Percentiles rank a stretch among this genome's conserved stretches.
Evolutionary conservation across 2,113 vertebrate genomes (phyloP).

Genomic region (Chamaea fasciata): DNA sequence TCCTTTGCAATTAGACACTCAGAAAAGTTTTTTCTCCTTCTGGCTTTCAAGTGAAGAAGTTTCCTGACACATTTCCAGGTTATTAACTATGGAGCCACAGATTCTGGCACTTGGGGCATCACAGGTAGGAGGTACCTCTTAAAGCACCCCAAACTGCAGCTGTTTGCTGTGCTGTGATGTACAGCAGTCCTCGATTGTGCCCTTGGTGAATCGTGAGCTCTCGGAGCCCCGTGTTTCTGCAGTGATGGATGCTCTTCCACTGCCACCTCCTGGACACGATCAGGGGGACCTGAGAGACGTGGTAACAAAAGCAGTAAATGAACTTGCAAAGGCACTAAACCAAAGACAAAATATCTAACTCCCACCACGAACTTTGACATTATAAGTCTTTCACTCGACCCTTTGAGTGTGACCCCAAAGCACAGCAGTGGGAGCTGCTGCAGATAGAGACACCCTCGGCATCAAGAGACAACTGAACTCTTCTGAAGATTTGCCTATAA

Average conservation of each 20-base stretch:
- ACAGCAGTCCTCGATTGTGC: fast-evolving
- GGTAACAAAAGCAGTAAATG: neutral
- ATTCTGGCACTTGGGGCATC: neutral
- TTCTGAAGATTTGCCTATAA: neutral
- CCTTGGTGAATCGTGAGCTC: fast-evolving
- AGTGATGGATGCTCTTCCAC: conserved; percentile 22
- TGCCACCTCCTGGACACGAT: conserved; percentile 56
- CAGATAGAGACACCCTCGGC: neutral
- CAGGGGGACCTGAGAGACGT: neutral
- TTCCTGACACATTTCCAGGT: neutral
- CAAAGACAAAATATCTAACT: neutral
- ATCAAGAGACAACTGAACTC: neutral
- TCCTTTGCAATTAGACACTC: neutral
- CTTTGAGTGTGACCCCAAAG: neutral
- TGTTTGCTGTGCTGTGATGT: neutral
- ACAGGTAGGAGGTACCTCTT: fast-evolving
- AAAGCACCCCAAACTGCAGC: fast-evolving
- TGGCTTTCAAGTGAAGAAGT: neutral
- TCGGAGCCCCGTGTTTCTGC: fast-evolving
- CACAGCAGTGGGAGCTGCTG: neutral
- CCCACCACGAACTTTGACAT: neutral
- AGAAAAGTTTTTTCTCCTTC: neutral
- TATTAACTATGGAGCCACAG: neutral
- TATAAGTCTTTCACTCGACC: neutral
- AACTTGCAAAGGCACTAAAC: neutral